Evolutionary conservation across 2,113 vertebrate genomes (phyloP).

Genomic region (Brevimyrus niger): DNA sequence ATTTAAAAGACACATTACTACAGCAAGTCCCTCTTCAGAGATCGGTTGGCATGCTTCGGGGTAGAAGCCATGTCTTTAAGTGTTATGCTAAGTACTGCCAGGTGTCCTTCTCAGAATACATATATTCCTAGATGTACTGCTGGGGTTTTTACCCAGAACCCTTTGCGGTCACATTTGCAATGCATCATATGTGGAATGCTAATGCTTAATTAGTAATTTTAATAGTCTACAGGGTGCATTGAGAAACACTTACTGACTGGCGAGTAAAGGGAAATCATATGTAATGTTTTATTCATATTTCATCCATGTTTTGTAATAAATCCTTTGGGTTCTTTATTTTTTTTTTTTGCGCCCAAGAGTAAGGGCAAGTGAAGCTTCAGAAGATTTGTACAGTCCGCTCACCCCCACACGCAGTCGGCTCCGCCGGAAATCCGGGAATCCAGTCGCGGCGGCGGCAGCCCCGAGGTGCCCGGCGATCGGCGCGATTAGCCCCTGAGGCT

Average conservation of each 20-base stretch:
- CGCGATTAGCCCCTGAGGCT: not conserved
- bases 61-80: not conserved
- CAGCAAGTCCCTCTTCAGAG: not conserved
- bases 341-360: not conserved
- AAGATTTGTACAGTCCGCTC: not conserved
- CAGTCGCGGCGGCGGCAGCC: not conserved
- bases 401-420: not conserved
- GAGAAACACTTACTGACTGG: not conserved
- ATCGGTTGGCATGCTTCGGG: not conserved
- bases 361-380: not conserved
- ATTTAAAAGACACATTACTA: not conserved
- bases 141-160: not conserved
- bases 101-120: not conserved
- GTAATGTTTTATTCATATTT: conserved; percentile 1
- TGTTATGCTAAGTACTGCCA: not conserved
- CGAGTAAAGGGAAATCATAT: not conserved
- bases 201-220: not conserved
- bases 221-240: not conserved
- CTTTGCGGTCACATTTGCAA: not conserved
- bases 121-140: not conserved
- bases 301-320: not conserved
- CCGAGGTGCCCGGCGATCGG: not conserved
- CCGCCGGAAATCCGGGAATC: not conserved
- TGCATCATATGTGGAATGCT: not conserved
- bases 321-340: conserved; percentile 1